Conservation (phyloP, 2,797 vertebrate genomes). For the Scyliorhinus canicula region DNA sequence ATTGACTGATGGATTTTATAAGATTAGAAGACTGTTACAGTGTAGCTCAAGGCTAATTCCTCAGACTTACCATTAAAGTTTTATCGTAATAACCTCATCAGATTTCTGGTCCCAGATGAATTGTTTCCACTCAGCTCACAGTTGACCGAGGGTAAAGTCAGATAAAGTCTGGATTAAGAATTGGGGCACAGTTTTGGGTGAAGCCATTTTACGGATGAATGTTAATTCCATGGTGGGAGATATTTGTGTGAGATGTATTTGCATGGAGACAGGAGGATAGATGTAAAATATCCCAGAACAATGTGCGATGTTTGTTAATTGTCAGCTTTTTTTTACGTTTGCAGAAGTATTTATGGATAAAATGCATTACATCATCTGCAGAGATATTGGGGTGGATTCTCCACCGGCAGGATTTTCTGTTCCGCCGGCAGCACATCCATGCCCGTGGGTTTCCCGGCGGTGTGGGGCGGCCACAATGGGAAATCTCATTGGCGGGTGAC, state of each 20-base stretch:
- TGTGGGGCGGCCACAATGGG: too few relatives aligned
- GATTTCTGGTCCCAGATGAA: not conserved
- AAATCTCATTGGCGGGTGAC: too few relatives aligned
- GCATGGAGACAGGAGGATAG: not conserved
- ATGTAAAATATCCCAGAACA: not conserved
- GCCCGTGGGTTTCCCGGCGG: too few relatives aligned
- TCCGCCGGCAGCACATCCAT: too few relatives aligned
- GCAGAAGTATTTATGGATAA: not conserved
- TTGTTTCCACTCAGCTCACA: not conserved
- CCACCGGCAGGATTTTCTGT: too few relatives aligned
- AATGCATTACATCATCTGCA: not conserved
- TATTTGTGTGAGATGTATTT: not conserved
- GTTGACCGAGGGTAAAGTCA: not conserved
- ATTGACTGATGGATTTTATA: not conserved
- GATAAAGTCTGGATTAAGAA: not conserved
- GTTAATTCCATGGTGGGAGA: not conserved
- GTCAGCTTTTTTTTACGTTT: not conserved
- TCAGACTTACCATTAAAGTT: not conserved
- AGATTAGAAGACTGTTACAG: not conserved
- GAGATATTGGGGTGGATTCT: too few relatives aligned
- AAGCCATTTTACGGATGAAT: not conserved
- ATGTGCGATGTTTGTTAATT: not conserved
- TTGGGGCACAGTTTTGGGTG: not conserved
- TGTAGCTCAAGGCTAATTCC: not conserved
- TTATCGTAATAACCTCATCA: not conserved